Conservation (phyloP, 2,113 vertebrate species). For the Ivindomyrus marchei region DNA sequence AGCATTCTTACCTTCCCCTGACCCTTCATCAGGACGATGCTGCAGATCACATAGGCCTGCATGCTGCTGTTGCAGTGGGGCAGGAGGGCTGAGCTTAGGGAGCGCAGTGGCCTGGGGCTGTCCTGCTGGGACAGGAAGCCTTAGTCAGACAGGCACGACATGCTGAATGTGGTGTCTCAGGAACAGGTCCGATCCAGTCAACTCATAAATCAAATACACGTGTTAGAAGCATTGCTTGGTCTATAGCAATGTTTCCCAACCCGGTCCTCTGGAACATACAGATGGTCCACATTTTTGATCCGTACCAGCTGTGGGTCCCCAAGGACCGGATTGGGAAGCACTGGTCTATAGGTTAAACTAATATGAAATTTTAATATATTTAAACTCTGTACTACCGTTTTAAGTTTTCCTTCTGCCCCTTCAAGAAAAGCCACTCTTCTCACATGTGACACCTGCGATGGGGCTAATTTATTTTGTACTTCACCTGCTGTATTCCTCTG, state of each 20-base stretch:
- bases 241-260: background rate
- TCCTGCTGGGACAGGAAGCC: slow-evolving; percentile 48
- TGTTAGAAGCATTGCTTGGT: background rate
- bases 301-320: background rate
- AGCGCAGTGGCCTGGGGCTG: slow-evolving; percentile 61
- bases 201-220: background rate
- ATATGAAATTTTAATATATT: background rate
- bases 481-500: slow-evolving; percentile 52
- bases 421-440: background rate
- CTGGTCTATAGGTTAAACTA: background rate
- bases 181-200: background rate
- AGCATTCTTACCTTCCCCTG: slow-evolving; percentile 76
- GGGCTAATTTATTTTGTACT: background rate
- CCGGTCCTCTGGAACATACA: background rate
- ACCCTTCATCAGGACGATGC: slow-evolving; percentile 87
- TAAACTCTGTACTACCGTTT: background rate
- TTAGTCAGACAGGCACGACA: background rate
- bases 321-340: background rate
- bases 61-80: slow-evolving; percentile 47
- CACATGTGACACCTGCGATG: background rate
- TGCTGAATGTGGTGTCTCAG: no score
- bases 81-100: slow-evolving; percentile 75
- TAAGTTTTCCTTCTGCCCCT: background rate
- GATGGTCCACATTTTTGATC: background rate
- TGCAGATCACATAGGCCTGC: slow-evolving; percentile 85